phyloP scores from a whole-genome alignment of 2,113 vertebrate species.

The Cercocebus atys region DNA sequence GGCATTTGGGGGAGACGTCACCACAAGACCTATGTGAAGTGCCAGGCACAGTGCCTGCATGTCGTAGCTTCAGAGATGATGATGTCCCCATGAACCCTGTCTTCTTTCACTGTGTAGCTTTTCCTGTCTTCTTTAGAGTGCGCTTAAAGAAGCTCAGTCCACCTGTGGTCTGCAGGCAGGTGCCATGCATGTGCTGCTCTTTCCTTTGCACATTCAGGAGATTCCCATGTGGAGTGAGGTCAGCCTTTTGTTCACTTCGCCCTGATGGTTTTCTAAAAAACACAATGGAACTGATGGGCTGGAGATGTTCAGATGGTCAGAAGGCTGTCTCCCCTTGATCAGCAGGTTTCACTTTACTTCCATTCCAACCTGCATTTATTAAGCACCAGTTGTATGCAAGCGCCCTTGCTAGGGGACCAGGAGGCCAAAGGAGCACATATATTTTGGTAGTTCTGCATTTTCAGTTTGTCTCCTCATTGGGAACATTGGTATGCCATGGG shows the following conservation, averaged over 20 bases:
- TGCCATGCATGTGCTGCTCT: fast-evolving
- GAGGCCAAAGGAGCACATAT: fast-evolving
- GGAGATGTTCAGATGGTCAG: not conserved
- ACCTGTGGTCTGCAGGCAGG: fast-evolving
- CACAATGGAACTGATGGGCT: not conserved
- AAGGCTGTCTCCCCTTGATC: not conserved
- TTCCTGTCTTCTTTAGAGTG: not conserved
- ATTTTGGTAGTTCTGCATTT: not conserved
- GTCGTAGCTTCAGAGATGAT: fast-evolving
- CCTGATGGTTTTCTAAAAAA: not conserved
- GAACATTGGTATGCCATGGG: fast-evolving
- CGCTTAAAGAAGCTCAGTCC: not conserved
- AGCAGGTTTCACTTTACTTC: not conserved
- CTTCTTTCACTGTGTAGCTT: fast-evolving
- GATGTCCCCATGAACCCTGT: fast-evolving
- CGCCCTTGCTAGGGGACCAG: fast-evolving
- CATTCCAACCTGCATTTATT: too few species aligned
- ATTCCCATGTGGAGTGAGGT: fast-evolving
- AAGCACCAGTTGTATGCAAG: not conserved
- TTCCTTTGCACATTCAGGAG: not conserved
- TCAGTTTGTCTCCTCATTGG: too few species aligned
- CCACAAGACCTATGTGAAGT: fast-evolving
- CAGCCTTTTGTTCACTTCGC: not conserved
- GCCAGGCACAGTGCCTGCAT: fast-evolving
- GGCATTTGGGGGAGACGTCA: too few species aligned